Percentiles rank a stretch among this genome's conserved stretches.
Evolutionary conservation across 2,888 invertebrate species (phyloP).

Genomic region (Plemyria rubiginata): DNA sequence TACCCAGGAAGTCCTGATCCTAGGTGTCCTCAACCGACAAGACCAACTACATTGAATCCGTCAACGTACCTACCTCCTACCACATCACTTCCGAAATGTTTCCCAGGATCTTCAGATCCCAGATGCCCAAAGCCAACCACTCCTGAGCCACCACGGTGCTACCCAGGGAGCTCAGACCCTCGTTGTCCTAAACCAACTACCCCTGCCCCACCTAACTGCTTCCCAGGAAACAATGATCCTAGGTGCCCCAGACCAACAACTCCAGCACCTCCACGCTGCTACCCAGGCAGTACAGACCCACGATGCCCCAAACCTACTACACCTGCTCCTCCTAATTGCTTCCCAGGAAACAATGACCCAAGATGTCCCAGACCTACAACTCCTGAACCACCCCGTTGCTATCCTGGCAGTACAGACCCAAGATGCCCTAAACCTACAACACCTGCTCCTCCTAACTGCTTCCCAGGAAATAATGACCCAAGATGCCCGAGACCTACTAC

Average conservation of each 20-base stretch:
- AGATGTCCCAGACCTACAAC: neutral
- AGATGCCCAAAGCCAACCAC: too few relatives aligned
- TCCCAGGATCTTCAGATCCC: too few relatives aligned
- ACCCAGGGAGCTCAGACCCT: too few relatives aligned
- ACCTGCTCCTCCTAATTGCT: slow-evolving; percentile 14
- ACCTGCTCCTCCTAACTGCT: slow-evolving; percentile 45
- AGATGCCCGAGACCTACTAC: slow-evolving; percentile 47
- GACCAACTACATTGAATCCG: slow-evolving; percentile 45
- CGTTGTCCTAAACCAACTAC: too few relatives aligned
- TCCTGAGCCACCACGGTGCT: too few relatives aligned
- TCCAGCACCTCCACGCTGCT: slow-evolving; percentile 30
- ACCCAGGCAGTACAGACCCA: slow-evolving; percentile 38
- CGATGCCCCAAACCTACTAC: slow-evolving; percentile 55
- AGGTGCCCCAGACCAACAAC: neutral
- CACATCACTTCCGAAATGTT: slow-evolving; percentile 14
- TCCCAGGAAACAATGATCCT: neutral
- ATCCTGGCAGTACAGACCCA: slow-evolving; percentile 38
- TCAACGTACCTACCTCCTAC: slow-evolving; percentile 49
- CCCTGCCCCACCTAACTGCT: neutral
- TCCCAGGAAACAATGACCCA: neutral
- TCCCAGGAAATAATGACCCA: slow-evolving; percentile 45
- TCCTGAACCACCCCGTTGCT: slow-evolving; percentile 29
- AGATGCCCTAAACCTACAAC: slow-evolving; percentile 55
- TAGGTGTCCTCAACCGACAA: slow-evolving; percentile 32
- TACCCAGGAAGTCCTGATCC: slow-evolving; percentile 41